Percentiles rank a stretch among this genome's conserved stretches.
Evolutionary conservation across 2,113 vertebrate genomes (phyloP).

Genomic region (Perca schrenkii): DNA sequence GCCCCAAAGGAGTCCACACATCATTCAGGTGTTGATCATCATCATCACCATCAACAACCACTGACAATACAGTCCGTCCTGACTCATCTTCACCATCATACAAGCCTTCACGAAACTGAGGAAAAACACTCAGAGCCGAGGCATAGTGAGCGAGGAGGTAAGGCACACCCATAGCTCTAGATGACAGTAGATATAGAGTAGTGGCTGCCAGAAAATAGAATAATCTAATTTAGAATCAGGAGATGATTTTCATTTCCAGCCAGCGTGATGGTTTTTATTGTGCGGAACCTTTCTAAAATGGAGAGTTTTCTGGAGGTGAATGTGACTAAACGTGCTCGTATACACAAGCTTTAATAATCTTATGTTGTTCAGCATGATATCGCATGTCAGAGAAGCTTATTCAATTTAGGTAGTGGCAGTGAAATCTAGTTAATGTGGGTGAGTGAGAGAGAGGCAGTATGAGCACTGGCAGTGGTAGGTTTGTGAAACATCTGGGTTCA

Average conservation of each 20-base stretch:
- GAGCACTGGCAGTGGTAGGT: neutral
- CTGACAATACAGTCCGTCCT: slow-evolving; percentile 23
- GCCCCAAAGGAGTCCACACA: slow-evolving; percentile 38
- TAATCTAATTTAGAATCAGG: slow-evolving; percentile 45
- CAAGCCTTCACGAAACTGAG: slow-evolving; percentile 14
- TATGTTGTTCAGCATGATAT: slow-evolving; percentile 55
- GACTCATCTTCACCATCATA: slow-evolving; percentile 18
- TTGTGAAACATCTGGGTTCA: slow-evolving; percentile 30
- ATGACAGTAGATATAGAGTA: slow-evolving; percentile 34
- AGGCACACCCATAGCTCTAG: slow-evolving; percentile 46
- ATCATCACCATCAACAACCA: slow-evolving; percentile 31
- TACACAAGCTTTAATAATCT: slow-evolving; percentile 35
- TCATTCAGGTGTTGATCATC: slow-evolving; percentile 29
- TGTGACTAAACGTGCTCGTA: slow-evolving; percentile 38
- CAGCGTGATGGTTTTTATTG: slow-evolving; percentile 28
- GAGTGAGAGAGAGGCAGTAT: slow-evolving; percentile 23
- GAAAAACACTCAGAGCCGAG: slow-evolving; percentile 38
- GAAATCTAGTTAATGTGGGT: slow-evolving; percentile 55
- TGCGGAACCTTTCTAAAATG: slow-evolving; percentile 28
- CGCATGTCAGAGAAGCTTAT: slow-evolving; percentile 50
- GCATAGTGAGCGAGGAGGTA: slow-evolving; percentile 66
- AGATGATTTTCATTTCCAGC: slow-evolving; percentile 52
- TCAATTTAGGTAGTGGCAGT: slow-evolving; percentile 52
- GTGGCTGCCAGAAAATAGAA: slow-evolving; percentile 36
- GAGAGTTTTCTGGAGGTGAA: slow-evolving; percentile 42